Percentiles rank a stretch among this genome's conserved stretches.
Evolutionary conservation across 2,888 invertebrate genomes (phyloP).

Genomic region (Hypena proboscidalis): DNA sequence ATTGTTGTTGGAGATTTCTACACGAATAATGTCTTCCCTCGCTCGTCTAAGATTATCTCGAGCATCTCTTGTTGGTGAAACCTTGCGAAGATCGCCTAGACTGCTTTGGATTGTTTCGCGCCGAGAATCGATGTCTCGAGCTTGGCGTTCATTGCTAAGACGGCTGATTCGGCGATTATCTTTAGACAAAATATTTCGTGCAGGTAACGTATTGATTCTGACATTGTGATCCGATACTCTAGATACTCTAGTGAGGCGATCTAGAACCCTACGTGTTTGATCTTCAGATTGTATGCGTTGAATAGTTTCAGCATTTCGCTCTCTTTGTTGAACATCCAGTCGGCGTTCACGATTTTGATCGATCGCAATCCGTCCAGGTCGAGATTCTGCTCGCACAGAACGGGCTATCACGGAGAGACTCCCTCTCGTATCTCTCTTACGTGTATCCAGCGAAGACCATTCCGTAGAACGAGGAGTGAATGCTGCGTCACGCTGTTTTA

Average conservation of each 20-base stretch:
- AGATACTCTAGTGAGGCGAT: slow-evolving; percentile 9
- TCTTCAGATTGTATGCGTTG: slow-evolving; percentile 11
- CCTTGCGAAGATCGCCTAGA: slow-evolving; percentile 8
- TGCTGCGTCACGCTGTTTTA: slow-evolving; percentile 27
- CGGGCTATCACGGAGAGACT: slow-evolving; percentile 10
- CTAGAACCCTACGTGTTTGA: slow-evolving; percentile 4
- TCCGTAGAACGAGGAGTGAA: slow-evolving; percentile 19
- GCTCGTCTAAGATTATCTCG: slow-evolving; percentile 11
- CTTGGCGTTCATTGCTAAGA: slow-evolving; percentile 15
- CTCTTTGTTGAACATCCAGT: slow-evolving; percentile 8
- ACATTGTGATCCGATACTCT: slow-evolving; percentile 17
- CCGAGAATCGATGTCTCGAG: slow-evolving; percentile 8
- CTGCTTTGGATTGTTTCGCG: slow-evolving; percentile 9
- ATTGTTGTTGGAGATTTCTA: slow-evolving; percentile 3
- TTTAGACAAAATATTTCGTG: slow-evolving; percentile 9
- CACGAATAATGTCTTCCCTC: slow-evolving; percentile 4
- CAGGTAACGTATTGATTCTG: slow-evolving; percentile 5
- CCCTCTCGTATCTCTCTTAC: slow-evolving; percentile 12
- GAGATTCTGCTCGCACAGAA: slow-evolving; percentile 11
- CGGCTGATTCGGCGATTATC: slow-evolving; percentile 8
- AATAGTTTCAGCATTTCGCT: slow-evolving; percentile 6
- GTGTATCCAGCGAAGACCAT: slow-evolving; percentile 12
- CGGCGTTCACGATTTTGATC: slow-evolving; percentile 17
- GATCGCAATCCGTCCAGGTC: slow-evolving; percentile 8
- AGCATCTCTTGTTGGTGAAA: slow-evolving; percentile 11